A percentile compares a stretch with the other conserved stretches of the same genome.
Conservation (phyloP, 2,888 invertebrate genomes). For the Pachliopta kotzebuea region DNA sequence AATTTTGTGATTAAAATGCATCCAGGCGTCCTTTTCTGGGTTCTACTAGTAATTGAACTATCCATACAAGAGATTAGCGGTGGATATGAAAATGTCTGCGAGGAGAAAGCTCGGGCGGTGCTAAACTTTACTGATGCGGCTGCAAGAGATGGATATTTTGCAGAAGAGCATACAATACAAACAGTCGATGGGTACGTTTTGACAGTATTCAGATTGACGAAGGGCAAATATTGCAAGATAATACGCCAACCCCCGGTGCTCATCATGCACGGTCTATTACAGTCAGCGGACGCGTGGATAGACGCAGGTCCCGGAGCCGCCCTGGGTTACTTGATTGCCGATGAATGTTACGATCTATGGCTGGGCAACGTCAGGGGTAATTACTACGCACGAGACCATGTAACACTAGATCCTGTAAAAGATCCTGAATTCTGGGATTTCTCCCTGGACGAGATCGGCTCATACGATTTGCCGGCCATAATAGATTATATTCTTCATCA, state of each 20-base stretch:
- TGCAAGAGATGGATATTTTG: slow-evolving; percentile 46
- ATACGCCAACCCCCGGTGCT: slow-evolving; percentile 43
- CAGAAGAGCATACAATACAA: slow-evolving; percentile 51
- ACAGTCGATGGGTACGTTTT: slow-evolving; percentile 62
- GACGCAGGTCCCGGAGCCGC: slow-evolving; percentile 44
- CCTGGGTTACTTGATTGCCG: slow-evolving; percentile 61
- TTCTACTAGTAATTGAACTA: no score
- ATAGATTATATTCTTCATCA: slow-evolving; percentile 54
- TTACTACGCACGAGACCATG: slow-evolving; percentile 80
- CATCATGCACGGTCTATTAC: slow-evolving; percentile 54
- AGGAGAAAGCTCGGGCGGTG: no score
- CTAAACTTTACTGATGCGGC: slow-evolving; percentile 3
- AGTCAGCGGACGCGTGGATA: slow-evolving; percentile 53
- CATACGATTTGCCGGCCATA: slow-evolving; percentile 85
- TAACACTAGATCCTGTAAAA: slow-evolving; percentile 54
- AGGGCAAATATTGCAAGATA: slow-evolving; percentile 40
- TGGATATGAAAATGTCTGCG: no score
- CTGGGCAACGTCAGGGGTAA: slow-evolving; percentile 80
- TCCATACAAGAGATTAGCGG: no score
- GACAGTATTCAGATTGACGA: slow-evolving; percentile 49
- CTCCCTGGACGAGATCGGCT: slow-evolving; percentile 86
- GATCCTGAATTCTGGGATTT: slow-evolving; percentile 75
- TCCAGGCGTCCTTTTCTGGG: no score
- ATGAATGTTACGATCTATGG: slow-evolving; percentile 79
- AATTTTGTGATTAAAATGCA: no score